Evolutionary conservation across 2,888 invertebrate genomes (phyloP).

Genomic region (Meiosimyza decipiens): DNA sequence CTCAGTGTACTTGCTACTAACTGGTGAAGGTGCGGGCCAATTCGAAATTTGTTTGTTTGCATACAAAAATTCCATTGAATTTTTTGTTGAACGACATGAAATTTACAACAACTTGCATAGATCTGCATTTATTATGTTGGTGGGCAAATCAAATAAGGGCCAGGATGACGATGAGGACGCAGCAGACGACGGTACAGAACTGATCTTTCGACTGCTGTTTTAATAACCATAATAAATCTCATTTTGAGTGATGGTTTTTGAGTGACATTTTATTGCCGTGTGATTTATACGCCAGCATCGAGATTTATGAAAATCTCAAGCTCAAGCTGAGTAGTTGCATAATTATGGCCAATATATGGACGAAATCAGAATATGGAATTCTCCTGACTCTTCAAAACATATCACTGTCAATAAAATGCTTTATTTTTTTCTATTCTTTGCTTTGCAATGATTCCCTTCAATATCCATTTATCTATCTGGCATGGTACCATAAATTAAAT

Average conservation of each 20-base stretch:
- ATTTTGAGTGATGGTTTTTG: conserved; percentile 55
- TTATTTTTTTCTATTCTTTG: too few species aligned
- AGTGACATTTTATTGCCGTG: conserved; percentile 57
- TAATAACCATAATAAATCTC: conserved; percentile 62
- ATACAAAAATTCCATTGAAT: conserved; percentile 32
- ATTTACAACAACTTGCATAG: conserved; percentile 44
- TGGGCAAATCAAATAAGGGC: conserved; percentile 20
- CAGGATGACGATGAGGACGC: conserved; percentile 34
- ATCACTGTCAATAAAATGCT: too few species aligned
- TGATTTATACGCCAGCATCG: conserved; percentile 45
- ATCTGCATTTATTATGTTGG: conserved; percentile 39
- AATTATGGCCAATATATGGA: too few species aligned
- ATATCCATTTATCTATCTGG: too few species aligned
- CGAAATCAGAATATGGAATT: too few species aligned
- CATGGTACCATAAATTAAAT: too few species aligned
- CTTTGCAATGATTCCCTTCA: too few species aligned
- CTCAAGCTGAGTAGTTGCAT: background rate
- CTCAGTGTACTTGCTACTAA: background rate
- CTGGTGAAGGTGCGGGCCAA: conserved; percentile 16
- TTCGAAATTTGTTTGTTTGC: conserved; percentile 25
- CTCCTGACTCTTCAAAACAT: too few species aligned
- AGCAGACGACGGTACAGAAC: conserved; percentile 30
- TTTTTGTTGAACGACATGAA: conserved; percentile 45
- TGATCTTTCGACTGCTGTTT: conserved; percentile 40
- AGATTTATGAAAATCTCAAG: conserved; percentile 7